phyloP scores from a whole-genome alignment of 2,888 invertebrate species.

The Melanargia galathea region DNA sequence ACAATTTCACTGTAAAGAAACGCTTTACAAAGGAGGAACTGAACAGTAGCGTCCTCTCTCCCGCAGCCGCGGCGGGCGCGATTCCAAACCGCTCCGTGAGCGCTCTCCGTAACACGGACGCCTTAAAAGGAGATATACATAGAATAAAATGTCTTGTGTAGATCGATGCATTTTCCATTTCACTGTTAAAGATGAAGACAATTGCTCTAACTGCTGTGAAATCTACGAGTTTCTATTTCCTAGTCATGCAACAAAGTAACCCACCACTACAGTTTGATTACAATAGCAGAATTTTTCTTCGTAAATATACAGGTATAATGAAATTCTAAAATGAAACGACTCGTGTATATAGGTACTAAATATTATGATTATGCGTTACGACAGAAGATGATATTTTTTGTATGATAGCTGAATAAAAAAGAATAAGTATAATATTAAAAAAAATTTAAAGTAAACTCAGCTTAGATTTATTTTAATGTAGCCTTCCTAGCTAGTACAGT shows the following conservation, averaged over 20 bases:
- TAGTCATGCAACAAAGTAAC: constrained; percentile 34
- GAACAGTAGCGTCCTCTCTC: background rate
- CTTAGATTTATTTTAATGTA: background rate
- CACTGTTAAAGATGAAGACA: constrained; percentile 29
- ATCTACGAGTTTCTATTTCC: constrained; percentile 32
- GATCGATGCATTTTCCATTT: constrained; percentile 12
- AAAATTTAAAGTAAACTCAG: no score
- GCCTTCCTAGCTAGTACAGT: no score
- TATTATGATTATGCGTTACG: background rate
- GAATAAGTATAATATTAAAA: no score
- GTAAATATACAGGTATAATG: background rate
- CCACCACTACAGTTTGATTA: constrained; percentile 12
- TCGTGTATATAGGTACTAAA: no score
- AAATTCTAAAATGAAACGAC: background rate
- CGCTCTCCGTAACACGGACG: background rate
- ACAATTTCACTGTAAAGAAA: background rate
- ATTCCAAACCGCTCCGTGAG: no score
- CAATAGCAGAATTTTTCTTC: constrained; percentile 11
- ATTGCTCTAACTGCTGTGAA: constrained; percentile 29
- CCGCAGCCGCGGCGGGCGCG: no score
- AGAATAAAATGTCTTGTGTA: constrained; percentile 21
- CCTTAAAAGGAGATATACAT: constrained; percentile 3
- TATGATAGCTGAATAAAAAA: background rate
- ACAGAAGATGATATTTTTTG: background rate
- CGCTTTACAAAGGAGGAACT: background rate